Conservation (phyloP, 1,140 invertebrate genomes). For the Sarcophaga bullata region DNA sequence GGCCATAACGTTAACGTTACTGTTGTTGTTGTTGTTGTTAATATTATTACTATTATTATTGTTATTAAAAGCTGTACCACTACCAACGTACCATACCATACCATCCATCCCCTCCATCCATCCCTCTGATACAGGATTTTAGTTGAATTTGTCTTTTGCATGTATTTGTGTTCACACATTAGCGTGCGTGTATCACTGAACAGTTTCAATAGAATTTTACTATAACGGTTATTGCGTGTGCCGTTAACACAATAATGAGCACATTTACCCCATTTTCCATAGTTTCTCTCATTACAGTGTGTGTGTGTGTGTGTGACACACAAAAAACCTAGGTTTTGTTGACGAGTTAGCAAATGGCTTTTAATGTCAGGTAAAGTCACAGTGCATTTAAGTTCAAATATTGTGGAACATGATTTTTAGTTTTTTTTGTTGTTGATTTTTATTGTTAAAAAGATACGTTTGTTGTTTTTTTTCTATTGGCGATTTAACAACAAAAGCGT, state of each 20-base stretch:
- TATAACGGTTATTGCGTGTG: not conserved
- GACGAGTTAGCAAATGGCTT: not conserved
- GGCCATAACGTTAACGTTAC: too few species aligned
- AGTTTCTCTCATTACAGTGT: not conserved
- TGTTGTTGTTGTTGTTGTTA: not conserved
- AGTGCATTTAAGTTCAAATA: not conserved
- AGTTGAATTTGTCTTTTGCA: too few species aligned
- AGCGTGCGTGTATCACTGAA: not conserved
- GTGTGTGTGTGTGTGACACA: not conserved
- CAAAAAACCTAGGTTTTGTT: not conserved
- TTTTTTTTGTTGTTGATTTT: too few species aligned
- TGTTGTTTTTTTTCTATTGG: too few species aligned
- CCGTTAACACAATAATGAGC: conserved; percentile 9
- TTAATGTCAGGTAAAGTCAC: not conserved
- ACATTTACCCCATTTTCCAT: not conserved
- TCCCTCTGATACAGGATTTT: too few species aligned
- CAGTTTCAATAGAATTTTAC: not conserved
- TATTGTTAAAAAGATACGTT: too few species aligned
- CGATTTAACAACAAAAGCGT: too few species aligned
- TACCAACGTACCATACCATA: too few species aligned
- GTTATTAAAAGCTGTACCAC: not conserved
- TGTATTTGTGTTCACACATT: too few species aligned
- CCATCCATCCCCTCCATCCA: too few species aligned
- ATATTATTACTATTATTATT: not conserved
- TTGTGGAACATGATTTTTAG: not conserved